Evolutionary conservation across 1,140 invertebrate genomes (phyloP).

Genomic region (Drosophila watanabei): DNA sequence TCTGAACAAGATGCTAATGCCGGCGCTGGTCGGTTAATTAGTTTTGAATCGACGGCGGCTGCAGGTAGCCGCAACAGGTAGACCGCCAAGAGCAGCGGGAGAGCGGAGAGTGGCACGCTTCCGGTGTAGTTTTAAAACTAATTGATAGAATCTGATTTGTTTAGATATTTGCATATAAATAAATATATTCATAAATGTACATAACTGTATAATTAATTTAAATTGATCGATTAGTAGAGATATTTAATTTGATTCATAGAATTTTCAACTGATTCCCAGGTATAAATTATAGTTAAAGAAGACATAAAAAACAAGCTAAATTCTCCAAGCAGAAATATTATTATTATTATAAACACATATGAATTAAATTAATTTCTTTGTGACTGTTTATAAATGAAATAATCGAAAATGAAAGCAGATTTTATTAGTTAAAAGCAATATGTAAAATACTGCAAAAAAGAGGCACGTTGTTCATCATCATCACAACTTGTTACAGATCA

Average conservation of each 20-base stretch:
- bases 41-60: conserved; percentile 60
- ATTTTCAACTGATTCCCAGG: not conserved
- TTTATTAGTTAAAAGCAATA: too few species aligned
- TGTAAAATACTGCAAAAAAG: too few species aligned
- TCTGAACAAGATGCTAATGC: conserved; percentile 45
- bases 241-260: not conserved
- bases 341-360: too few species aligned
- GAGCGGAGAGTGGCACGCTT: conserved; percentile 35
- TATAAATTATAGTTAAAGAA: too few species aligned
- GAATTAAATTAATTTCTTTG: too few species aligned
- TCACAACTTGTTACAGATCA: too few species aligned
- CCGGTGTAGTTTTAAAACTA: conserved; percentile 31
- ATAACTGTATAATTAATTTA: not conserved
- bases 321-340: too few species aligned
- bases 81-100: conserved; percentile 6
- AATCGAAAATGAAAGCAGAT: too few species aligned
- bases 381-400: too few species aligned
- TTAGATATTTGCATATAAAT: not conserved
- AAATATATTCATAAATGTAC: not conserved
- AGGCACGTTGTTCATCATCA: too few species aligned
- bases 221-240: not conserved
- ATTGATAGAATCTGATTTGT: not conserved
- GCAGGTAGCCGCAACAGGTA: conserved; percentile 59
- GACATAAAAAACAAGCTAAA: too few species aligned
- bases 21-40: conserved; percentile 65